Evolutionary conservation across 2,797 vertebrate genomes (phyloP), one percentile per base, ranked within the genome.

Genomic region (Gastrophryne carolinensis): DNA sequence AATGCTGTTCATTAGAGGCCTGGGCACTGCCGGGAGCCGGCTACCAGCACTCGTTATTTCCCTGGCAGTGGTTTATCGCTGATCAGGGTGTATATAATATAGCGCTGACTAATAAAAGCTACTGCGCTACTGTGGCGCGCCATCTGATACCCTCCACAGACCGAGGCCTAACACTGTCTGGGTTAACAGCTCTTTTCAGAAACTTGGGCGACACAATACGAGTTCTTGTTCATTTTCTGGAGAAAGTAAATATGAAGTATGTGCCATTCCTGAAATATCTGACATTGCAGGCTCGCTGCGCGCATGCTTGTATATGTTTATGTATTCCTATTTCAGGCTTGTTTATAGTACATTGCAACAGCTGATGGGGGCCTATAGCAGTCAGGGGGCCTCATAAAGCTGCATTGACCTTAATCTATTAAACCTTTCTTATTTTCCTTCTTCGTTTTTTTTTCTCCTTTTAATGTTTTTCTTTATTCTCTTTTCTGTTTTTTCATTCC

Each of bases 71-170:
- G 44, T n/a, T 41, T 56, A 30, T 35, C 30, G 1, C 7, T 27
- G 49, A 57, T 41, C 52, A 12, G 39, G 35, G n/a, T 70, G 24
- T 41, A 58, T 58, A n/a, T n/a, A n/a, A n/a, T n/a, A n/a, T n/a
- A n/a, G n/a, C n/a, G n/a, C n/a, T n/a, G n/a, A n/a, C n/a, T n/a
- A n/a, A n/a, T n/a, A n/a, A n/a, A n/a, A n/a, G n/a, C n/a, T n/a
- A n/a, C n/a, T n/a, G n/a, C n/a, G n/a, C n/a, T n/a, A n/a, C n/a
- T n/a, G n/a, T n/a, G n/a, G n/a, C n/a, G n/a, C n/a, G n/a, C n/a
- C n/a, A n/a, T n/a, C n/a, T n/a, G n/a, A n/a, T n/a, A n/a, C n/a
- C n/a, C n/a, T n/a, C n/a, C n/a, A n/a, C n/a, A n/a, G n/a, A n/a
- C n/a, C n/a, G n/a, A n/a, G n/a, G n/a, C n/a, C n/a, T n/a, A n/a